Conservation (phyloP, 2,797 vertebrate genomes). For the Tenualosa ilisha region DNA sequence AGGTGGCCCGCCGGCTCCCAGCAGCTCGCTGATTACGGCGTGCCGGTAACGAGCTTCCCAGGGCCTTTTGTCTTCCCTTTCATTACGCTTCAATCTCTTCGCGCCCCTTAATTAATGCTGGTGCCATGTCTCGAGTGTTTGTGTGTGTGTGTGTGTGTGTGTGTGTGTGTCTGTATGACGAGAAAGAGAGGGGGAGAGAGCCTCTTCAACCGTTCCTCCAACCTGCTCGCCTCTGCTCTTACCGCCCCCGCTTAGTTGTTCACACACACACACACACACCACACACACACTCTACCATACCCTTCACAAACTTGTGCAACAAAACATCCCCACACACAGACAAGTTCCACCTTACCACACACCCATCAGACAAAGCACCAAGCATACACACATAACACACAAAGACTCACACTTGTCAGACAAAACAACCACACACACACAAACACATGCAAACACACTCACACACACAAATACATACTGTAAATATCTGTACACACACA, state of each 20-base stretch:
- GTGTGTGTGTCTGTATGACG: background rate
- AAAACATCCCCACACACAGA: background rate
- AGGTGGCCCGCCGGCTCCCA: conserved; percentile 36
- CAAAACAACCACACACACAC: background rate
- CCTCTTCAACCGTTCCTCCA: background rate
- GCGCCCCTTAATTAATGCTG: conserved; percentile 58
- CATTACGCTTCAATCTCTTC: conserved; percentile 57
- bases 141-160: conserved; percentile 15
- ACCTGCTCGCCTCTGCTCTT: background rate
- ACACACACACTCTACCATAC: background rate
- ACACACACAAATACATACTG: background rate
- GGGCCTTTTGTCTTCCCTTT: conserved; percentile 54
- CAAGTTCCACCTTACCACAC: background rate
- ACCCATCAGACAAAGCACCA: background rate
- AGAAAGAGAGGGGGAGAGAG: background rate
- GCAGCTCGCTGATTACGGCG: conserved; percentile 44
- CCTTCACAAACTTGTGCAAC: conserved; percentile 18
- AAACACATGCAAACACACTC: background rate
- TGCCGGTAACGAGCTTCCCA: conserved; percentile 50
- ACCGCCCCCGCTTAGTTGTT: background rate
- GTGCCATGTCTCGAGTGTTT: conserved; percentile 45
- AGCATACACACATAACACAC: background rate
- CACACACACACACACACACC: conserved; percentile 5
- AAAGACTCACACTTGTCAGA: background rate
- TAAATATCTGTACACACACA: background rate